These are phyloP conservation scores for Microctenopoma lineatum DNA, from an alignment of 2,797 vertebrate species.

Conservation along the genomic window DNA sequence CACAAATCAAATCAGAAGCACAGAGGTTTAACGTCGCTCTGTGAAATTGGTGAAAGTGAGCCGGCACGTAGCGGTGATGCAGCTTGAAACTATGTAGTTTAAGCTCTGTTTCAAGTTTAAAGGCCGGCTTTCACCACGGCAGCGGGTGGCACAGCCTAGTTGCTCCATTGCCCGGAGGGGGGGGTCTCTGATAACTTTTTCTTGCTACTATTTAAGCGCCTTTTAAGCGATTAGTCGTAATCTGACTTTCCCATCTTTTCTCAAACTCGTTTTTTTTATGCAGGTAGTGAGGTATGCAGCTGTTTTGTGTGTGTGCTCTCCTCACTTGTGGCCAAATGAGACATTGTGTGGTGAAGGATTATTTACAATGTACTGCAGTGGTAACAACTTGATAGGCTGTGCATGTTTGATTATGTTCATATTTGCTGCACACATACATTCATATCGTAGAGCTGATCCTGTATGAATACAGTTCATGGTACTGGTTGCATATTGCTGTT, in stretches of 20 bases:
- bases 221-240: conserved; percentile 60
- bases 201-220: conserved; percentile 22
- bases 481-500: conserved; percentile 6
- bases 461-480: background rate
- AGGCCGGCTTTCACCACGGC: conserved; percentile 72
- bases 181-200: conserved; percentile 26
- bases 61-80: conserved; percentile 68
- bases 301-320: conserved; percentile 51
- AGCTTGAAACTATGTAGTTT: conserved; percentile 78
- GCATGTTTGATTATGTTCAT: conserved; percentile 21
- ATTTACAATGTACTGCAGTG: conserved; percentile 27
- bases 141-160: conserved; percentile 50
- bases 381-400: conserved; percentile 21
- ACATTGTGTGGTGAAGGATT: background rate
- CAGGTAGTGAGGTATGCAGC: conserved; percentile 39
- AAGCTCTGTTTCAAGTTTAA: conserved; percentile 79
- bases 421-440: conserved; percentile 8
- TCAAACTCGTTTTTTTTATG: conserved; percentile 59
- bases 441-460: background rate
- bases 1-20: conserved; percentile 58
- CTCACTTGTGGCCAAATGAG: conserved; percentile 57
- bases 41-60: conserved; percentile 74
- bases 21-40: conserved; percentile 72
- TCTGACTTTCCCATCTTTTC: conserved; percentile 59
- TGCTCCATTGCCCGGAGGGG: conserved; percentile 20